These are phyloP conservation scores for Megamerina dolium DNA, from an alignment of 2,888 invertebrate genomes.

Conservation along the genomic window DNA sequence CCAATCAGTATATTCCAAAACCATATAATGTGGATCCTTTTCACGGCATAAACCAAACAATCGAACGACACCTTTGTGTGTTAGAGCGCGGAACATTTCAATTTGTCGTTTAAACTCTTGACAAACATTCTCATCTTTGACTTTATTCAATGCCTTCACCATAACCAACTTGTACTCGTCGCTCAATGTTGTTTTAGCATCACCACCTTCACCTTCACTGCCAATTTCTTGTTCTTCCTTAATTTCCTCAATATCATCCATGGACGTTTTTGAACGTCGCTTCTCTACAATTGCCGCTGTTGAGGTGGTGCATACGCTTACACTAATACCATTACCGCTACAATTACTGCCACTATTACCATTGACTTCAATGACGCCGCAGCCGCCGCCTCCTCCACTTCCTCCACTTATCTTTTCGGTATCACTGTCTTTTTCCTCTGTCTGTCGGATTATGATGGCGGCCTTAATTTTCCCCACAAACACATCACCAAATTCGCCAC, in stretches of 20 bases:
- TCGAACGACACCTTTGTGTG: conserved; percentile 73
- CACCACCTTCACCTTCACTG: conserved; percentile 32
- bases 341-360: conserved; percentile 38
- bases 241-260: conserved; percentile 49
- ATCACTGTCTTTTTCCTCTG: conserved; percentile 35
- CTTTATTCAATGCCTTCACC: conserved; percentile 70
- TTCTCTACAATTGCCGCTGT: conserved; percentile 39
- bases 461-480: conserved; percentile 64
- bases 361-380: no score
- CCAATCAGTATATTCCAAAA: conserved; percentile 91
- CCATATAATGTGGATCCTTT: conserved; percentile 79
- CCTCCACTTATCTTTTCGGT: conserved; percentile 30
- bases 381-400: conserved; percentile 13
- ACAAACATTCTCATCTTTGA: conserved; percentile 70
- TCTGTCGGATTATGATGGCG: conserved; percentile 29
- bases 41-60: conserved; percentile 77
- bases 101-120: conserved; percentile 84
- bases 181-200: conserved; percentile 22
- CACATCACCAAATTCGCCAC: conserved; percentile 90
- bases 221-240: conserved; percentile 38
- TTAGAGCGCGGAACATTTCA: conserved; percentile 77
- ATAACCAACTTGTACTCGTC: conserved; percentile 53
- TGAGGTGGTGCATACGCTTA: no score
- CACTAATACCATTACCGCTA: conserved; percentile 26
- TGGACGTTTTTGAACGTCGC: conserved; percentile 46